A percentile compares a stretch with the other conserved stretches of the same genome.
phyloP scores from a whole-genome alignment of 2,797 vertebrate genomes.

The Bradypus variegatus region DNA sequence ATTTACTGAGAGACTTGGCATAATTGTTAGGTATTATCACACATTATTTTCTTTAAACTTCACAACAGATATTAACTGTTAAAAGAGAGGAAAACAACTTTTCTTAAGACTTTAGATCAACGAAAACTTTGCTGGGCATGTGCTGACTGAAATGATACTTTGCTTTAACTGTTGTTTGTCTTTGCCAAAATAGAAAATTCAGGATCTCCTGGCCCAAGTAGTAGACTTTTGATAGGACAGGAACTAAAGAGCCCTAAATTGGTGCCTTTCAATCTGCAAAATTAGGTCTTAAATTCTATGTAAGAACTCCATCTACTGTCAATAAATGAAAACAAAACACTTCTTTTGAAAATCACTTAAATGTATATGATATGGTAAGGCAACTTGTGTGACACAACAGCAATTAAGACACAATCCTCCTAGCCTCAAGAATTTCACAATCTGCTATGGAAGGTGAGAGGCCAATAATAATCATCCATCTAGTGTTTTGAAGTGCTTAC shows the following conservation, averaged over 20 bases:
- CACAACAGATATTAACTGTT: neutral
- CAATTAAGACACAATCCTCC: neutral
- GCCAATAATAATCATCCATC: slow-evolving; percentile 26
- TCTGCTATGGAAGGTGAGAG: neutral
- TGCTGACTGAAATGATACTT: neutral
- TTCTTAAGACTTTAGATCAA: slow-evolving; percentile 21
- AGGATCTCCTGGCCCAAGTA: neutral
- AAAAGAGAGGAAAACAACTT: neutral
- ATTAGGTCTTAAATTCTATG: slow-evolving; percentile 13
- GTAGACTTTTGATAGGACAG: slow-evolving; percentile 1
- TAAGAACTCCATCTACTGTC: neutral
- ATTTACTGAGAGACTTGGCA: neutral
- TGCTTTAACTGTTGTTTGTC: neutral
- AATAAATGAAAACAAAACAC: neutral
- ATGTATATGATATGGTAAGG: neutral
- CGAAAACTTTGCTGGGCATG: neutral
- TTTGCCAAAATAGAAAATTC: slow-evolving; percentile 24
- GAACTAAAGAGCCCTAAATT: neutral
- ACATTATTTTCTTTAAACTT: neutral
- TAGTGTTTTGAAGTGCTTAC: slow-evolving; percentile 12
- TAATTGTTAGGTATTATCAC: neutral
- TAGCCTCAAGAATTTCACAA: neutral
- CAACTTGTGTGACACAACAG: neutral
- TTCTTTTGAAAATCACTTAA: neutral
- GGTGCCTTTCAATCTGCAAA: slow-evolving; percentile 17